Conservation (phyloP, 2,888 invertebrate genomes). For the Biston betularia region DNA sequence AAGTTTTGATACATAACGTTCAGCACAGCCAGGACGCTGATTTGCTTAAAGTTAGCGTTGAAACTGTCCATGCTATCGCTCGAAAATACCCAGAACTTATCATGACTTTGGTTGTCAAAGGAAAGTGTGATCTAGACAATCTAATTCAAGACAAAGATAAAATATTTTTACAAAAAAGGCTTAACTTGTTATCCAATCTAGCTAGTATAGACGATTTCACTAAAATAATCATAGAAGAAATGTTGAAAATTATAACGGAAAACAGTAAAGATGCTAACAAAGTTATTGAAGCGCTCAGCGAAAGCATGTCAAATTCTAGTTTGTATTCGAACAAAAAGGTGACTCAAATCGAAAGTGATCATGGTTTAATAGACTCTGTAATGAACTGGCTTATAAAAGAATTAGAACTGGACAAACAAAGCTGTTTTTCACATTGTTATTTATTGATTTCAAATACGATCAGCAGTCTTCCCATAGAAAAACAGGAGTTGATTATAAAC, state of each 20-base stretch:
- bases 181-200: conserved; percentile 77
- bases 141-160: conserved; percentile 60
- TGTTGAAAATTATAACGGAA: conserved; percentile 67
- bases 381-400: conserved; percentile 70
- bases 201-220: conserved; percentile 81
- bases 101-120: conserved; percentile 80
- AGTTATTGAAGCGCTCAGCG: conserved; percentile 70
- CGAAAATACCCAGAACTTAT: conserved; percentile 82
- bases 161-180: conserved; percentile 64
- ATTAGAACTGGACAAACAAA: conserved; percentile 54
- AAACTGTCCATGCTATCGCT: conserved; percentile 83
- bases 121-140: conserved; percentile 73
- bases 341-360: conserved; percentile 76
- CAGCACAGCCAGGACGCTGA: conserved; percentile 73
- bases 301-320: conserved; percentile 65
- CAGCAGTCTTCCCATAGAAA: conserved; percentile 64
- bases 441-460: conserved; percentile 71
- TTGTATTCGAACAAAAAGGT: conserved; percentile 70
- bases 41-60: conserved; percentile 75
- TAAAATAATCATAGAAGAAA: conserved; percentile 74
- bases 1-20: conserved; percentile 80
- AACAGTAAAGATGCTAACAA: conserved; percentile 61
- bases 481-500: conserved; percentile 62
- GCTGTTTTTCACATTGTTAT: conserved; percentile 63
- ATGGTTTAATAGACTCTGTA: conserved; percentile 72